Conservation (phyloP, 2,113 vertebrate genomes). For the Monarcha castaneiventris region DNA sequence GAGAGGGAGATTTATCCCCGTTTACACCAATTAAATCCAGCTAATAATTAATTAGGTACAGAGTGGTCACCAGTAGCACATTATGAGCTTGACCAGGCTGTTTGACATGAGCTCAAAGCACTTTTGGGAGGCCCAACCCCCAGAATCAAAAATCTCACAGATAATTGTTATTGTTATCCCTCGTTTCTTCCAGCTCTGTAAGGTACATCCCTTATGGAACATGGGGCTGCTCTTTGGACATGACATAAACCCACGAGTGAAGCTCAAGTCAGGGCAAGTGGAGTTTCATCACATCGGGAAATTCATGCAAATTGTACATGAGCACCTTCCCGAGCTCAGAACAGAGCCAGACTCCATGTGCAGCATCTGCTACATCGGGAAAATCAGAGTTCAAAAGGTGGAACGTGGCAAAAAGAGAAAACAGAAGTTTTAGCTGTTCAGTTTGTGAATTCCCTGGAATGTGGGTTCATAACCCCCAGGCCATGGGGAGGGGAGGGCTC, state of each 20-base stretch:
- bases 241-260: not conserved
- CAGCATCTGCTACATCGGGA: rapidly evolving
- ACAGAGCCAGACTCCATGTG: not conserved
- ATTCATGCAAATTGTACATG: not conserved
- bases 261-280: not conserved
- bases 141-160: no score
- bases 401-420: rapidly evolving
- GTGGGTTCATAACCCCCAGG: rapidly evolving
- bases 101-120: not conserved
- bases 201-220: not conserved
- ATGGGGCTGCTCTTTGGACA: no score
- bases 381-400: not conserved
- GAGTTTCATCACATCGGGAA: not conserved
- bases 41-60: not conserved
- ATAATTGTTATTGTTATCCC: not conserved
- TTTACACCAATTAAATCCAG: not conserved
- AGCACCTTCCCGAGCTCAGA: not conserved
- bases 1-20: not conserved
- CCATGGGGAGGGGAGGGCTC: not conserved
- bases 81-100: not conserved
- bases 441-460: no score
- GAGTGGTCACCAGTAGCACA: not conserved
- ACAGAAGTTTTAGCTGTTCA: rapidly evolving
- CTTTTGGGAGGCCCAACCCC: no score
- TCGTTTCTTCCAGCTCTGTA: not conserved